Conservation (phyloP, 2,888 invertebrate genomes). For the Apodemia mormo region DNA sequence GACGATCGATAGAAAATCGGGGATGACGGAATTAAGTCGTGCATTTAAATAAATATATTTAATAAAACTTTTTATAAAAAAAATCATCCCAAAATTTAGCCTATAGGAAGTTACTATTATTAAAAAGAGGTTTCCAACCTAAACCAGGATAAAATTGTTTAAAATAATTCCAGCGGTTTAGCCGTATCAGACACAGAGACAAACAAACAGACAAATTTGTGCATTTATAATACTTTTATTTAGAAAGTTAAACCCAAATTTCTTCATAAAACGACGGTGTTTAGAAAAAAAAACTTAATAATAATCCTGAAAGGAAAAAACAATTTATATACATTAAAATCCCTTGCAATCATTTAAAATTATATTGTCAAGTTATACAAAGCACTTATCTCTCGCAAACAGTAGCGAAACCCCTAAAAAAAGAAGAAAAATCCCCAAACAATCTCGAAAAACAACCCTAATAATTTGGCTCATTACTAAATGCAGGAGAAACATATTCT, state of each 20-base stretch:
- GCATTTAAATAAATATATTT: too few species aligned
- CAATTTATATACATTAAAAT: slow-evolving; percentile 17
- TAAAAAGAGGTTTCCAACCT: too few species aligned
- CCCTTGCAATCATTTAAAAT: slow-evolving; percentile 21
- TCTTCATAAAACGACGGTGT: background rate
- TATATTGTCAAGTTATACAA: slow-evolving; percentile 42
- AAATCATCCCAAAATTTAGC: too few species aligned
- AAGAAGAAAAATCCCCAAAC: slow-evolving; percentile 54
- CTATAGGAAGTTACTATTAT: too few species aligned
- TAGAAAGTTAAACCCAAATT: background rate
- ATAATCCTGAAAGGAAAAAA: background rate
- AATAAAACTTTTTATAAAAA: too few species aligned
- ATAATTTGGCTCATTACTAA: slow-evolving; percentile 79
- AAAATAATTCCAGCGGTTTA: too few species aligned
- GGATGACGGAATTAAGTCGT: too few species aligned
- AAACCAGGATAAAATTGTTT: too few species aligned
- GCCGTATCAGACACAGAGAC: too few species aligned
- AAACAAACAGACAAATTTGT: too few species aligned
- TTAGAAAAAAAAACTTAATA: background rate
- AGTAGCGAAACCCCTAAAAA: slow-evolving; percentile 39
- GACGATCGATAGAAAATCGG: too few species aligned
- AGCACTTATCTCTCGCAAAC: slow-evolving; percentile 61
- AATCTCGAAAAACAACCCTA: slow-evolving; percentile 72
- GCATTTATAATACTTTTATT: background rate
- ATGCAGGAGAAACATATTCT: slow-evolving; percentile 78